These are phyloP conservation scores for Trissolcus japonicus DNA, from an alignment of 2,888 invertebrate genomes.

Conservation along the genomic window DNA sequence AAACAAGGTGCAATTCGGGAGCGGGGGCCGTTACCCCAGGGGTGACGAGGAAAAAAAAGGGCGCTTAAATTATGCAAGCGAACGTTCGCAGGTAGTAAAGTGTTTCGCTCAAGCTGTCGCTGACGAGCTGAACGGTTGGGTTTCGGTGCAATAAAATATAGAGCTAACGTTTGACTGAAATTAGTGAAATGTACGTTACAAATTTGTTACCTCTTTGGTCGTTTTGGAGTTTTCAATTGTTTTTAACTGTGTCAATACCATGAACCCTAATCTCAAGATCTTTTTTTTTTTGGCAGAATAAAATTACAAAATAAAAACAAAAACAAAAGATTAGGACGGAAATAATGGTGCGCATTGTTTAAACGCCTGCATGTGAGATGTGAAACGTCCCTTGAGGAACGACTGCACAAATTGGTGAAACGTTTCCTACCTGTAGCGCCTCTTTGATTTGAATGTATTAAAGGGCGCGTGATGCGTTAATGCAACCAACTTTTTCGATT, in stretches of 20 bases:
- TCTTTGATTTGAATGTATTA: slow-evolving; percentile 73
- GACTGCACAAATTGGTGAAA: background rate
- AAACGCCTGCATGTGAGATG: too few species aligned
- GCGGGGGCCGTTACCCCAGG: slow-evolving; percentile 44
- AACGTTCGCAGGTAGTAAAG: slow-evolving; percentile 68
- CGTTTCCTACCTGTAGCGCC: background rate
- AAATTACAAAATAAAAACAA: too few species aligned
- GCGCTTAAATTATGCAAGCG: slow-evolving; percentile 69
- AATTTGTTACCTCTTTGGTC: too few species aligned
- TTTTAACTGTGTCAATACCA: too few species aligned
- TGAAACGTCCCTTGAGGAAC: background rate
- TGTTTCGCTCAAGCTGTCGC: slow-evolving; percentile 59
- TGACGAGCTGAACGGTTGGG: slow-evolving; percentile 42
- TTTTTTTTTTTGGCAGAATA: too few species aligned
- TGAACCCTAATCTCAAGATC: too few species aligned
- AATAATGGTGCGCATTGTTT: too few species aligned
- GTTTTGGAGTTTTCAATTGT: too few species aligned
- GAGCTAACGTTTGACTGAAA: background rate
- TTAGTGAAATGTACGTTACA: too few species aligned
- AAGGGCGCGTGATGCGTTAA: slow-evolving; percentile 61
- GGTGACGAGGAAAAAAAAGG: slow-evolving; percentile 60
- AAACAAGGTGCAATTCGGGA: slow-evolving; percentile 59
- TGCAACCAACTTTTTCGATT: slow-evolving; percentile 61
- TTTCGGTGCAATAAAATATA: slow-evolving; percentile 24
- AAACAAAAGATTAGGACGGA: too few species aligned